Conservation (phyloP, 2,797 vertebrate genomes). For the Oreochromis mossambicus region DNA sequence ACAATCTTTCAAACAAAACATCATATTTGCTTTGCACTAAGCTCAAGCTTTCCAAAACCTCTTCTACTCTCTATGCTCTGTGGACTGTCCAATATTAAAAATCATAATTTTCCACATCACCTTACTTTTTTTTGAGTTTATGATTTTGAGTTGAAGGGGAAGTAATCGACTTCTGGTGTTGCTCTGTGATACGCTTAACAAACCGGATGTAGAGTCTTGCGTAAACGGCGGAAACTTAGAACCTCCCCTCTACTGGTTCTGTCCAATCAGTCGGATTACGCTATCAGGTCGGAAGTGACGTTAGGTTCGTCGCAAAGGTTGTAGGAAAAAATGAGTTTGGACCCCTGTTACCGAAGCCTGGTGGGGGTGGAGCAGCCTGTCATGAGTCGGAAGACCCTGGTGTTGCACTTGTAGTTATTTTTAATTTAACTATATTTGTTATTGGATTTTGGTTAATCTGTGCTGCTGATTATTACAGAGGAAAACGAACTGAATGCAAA, state of each 20-base stretch:
- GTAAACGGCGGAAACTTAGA: slow-evolving; percentile 6
- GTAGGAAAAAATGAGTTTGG: slow-evolving; percentile 15
- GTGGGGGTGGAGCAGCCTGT: not conserved
- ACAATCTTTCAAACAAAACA: not conserved
- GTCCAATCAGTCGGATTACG: slow-evolving; percentile 20
- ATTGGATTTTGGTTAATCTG: not conserved
- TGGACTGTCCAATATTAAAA: not conserved
- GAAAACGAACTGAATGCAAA: not conserved
- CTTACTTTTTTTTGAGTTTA: not conserved
- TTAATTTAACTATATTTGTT: not conserved
- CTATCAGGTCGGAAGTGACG: not conserved
- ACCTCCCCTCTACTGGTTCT: not conserved
- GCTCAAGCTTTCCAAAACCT: not conserved
- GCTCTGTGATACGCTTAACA: not conserved
- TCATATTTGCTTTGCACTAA: not conserved
- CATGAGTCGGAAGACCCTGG: not conserved
- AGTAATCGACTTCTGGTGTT: not conserved
- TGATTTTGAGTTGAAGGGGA: not conserved
- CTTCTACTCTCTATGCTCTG: not conserved
- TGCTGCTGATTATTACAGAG: not conserved
- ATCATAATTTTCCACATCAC: not conserved
- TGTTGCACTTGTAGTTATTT: not conserved
- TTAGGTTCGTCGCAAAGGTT: not conserved
- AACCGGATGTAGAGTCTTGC: slow-evolving; percentile 7
- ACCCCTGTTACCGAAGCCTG: not conserved